Evolutionary conservation across 1,140 invertebrate species (phyloP), one percentile per base, ranked within the genome.

Genomic region (Theocolax elegans): DNA sequence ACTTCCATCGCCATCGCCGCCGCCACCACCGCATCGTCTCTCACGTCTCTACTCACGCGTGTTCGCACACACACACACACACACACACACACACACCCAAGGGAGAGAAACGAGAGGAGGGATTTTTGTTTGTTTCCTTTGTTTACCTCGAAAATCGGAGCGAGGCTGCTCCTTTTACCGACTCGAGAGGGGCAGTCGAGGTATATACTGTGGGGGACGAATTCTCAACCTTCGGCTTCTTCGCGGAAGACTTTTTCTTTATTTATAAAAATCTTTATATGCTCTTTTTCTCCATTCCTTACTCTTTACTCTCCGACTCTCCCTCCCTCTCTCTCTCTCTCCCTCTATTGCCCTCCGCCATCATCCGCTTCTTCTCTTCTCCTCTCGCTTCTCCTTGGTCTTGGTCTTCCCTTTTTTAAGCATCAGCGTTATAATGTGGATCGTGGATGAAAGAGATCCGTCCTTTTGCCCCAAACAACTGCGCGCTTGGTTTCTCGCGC

Each of bases 61-160:
- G 8, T 60, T 1, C 23, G 66, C 9, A 31, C 19, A 27, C 31
- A 27, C 17, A 29, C 15, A 38, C 44, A 35, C n/a, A 42, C 31
- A 19, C 51, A 27, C 13, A 42, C 23, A 29, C 8, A 23, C 17
- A 51, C 23, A 25, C 49, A 3, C 10, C 1, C 12, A n/a, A 40
- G 31, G 1, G 19, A 7, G 35, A 42, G 54, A 40, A 35, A 58
- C 27, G 35, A 23, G 42, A 60, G 48, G 59, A 71, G 68, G 60
- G 51, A 71, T 66, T 71, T 71, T 65, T 66, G 62, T 71, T 71
- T 71, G 69, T 64, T 70, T 70, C 67, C 67, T 70, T 70, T 66
- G 60, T 71, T 71, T 71, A 66, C 62, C 54, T 71, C 60, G 54
- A 65, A 71, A 71, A 71, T 65, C 62, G 60, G 54, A 71, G 53